Conservation (phyloP, 2,888 invertebrate genomes). For the Mylabris sibirica region DNA sequence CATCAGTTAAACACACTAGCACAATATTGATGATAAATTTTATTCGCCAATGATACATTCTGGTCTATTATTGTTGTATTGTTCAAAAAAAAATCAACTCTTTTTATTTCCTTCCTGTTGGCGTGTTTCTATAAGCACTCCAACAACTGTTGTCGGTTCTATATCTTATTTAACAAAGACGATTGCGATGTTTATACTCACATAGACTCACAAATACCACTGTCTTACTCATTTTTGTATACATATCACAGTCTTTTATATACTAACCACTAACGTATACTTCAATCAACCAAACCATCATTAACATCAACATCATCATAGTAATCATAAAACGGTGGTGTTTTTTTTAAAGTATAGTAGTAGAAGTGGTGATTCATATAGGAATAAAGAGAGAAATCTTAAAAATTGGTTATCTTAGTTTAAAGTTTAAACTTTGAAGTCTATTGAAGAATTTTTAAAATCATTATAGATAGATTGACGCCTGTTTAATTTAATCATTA, state of each 20-base stretch:
- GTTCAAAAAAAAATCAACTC: neutral
- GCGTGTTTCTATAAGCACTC: neutral
- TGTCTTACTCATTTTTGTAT: conserved; percentile 6
- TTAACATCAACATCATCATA: conserved; percentile 8
- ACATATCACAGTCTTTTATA: conserved; percentile 11
- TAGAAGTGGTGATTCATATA: neutral
- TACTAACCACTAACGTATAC: neutral
- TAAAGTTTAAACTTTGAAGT: neutral
- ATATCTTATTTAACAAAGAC: neutral
- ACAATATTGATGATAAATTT: neutral
- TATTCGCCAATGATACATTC: neutral
- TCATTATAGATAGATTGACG: too few relatives aligned
- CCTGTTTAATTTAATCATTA: too few relatives aligned
- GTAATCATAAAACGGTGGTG: conserved; percentile 1
- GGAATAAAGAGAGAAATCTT: neutral
- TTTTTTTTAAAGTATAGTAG: neutral
- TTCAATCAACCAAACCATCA: conserved; percentile 9
- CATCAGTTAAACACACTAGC: neutral
- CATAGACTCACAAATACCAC: neutral
- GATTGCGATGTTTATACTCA: conserved; percentile 5
- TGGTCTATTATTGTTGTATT: neutral
- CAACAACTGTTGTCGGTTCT: neutral
- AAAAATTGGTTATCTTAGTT: neutral
- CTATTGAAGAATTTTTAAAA: too few relatives aligned
- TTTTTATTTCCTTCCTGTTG: neutral